Evolutionary conservation across 2,113 vertebrate species (phyloP).

Genomic region (Lagopus muta): DNA sequence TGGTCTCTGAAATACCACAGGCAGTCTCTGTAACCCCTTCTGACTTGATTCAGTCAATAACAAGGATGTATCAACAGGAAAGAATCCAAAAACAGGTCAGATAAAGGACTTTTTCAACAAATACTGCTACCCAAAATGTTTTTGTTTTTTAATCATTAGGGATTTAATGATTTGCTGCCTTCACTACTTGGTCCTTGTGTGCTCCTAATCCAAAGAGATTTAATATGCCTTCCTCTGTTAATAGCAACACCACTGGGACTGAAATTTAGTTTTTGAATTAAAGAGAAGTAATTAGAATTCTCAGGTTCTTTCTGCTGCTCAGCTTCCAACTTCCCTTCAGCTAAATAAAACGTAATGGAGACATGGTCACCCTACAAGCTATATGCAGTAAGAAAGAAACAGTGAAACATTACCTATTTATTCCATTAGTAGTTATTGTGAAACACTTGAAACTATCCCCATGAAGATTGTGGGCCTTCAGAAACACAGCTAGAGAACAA

Average conservation of each 20-base stretch:
- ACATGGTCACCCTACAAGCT: background rate
- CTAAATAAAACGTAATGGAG: background rate
- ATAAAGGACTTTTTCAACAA: background rate
- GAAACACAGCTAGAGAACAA: background rate
- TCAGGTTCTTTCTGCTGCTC: background rate
- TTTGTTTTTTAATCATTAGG: background rate
- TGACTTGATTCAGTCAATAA: slow-evolving; percentile 88
- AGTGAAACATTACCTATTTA: background rate
- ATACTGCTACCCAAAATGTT: background rate
- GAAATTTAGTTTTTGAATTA: background rate
- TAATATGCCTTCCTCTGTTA: slow-evolving; percentile 90
- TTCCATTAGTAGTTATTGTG: background rate
- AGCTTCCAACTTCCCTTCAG: background rate
- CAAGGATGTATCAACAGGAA: slow-evolving; percentile 87
- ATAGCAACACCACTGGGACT: slow-evolving; percentile 95
- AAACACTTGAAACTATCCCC: background rate
- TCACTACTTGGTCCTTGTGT: slow-evolving; percentile 81
- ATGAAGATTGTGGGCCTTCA: background rate
- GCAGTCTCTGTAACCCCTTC: slow-evolving; percentile 91
- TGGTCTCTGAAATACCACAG: slow-evolving; percentile 94
- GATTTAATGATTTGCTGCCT: slow-evolving; percentile 77
- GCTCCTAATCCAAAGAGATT: slow-evolving; percentile 83
- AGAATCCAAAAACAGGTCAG: background rate
- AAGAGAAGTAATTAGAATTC: background rate
- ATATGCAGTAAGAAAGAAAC: background rate